phyloP scores from a whole-genome alignment of 2,797 vertebrate genomes.

The Acanthornis magna region DNA sequence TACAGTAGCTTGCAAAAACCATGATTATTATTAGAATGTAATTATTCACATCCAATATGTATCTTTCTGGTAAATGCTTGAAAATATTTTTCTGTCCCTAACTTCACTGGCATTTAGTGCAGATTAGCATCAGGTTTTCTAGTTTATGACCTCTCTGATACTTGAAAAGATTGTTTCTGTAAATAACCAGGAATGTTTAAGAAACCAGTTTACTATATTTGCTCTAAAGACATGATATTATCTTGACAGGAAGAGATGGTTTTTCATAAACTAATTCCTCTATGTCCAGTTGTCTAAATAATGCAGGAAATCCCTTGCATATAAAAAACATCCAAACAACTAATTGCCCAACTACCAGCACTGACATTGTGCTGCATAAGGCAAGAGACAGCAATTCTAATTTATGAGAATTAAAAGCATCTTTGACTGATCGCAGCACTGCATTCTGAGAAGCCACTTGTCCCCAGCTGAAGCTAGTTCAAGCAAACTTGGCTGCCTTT shows the following conservation, averaged over 20 bases:
- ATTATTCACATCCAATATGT: neutral
- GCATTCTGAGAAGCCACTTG: neutral
- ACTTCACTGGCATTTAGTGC: neutral
- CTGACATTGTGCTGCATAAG: rapidly evolving
- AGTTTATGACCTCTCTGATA: neutral
- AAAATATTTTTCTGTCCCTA: neutral
- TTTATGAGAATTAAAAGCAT: neutral
- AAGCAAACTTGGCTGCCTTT: neutral
- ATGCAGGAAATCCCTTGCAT: neutral
- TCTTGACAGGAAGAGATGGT: neutral
- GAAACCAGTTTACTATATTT: neutral
- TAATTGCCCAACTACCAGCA: rapidly evolving
- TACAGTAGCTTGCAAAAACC: conserved; percentile 11
- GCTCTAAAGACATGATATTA: neutral
- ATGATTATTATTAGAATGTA: neutral
- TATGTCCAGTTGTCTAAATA: neutral
- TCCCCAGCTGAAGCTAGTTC: neutral
- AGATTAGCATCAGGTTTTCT: neutral
- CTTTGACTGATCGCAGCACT: rapidly evolving
- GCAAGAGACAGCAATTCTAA: neutral
- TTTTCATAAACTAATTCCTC: neutral
- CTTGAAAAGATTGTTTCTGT: neutral
- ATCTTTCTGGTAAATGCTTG: neutral
- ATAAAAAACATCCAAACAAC: neutral
- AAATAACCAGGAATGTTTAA: conserved; percentile 1